Base-by-base conservation (phyloP, 2,113 vertebrate species). In the Leptocoma aspasia region DNA sequence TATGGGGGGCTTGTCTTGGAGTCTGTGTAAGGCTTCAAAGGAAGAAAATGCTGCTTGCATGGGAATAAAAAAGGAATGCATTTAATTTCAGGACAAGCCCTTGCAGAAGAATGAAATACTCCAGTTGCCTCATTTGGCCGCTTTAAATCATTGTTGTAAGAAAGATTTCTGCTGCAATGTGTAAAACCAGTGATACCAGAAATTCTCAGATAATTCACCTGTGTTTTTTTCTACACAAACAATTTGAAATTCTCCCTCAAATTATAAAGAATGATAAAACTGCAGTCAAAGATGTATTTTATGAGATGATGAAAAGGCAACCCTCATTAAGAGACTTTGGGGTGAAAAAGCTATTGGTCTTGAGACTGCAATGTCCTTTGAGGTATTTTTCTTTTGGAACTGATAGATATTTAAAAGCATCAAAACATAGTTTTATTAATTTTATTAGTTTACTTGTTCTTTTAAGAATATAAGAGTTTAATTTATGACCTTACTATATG, bases 401-500 rank as follows among this genome's bases (percentile, higher is more conserved):
- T 35, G 23, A 18, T 59, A 80, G 24, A 11, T 54, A 28, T 65
- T 86, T 88, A n/a, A 95, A 93, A 86, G 3, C n/a, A 47, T n/a
- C 0, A 0, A 15, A 57, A 59, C 6, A 33, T 2, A 2, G 10
- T 30, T 93, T 61, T 86, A 57, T 57, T 65, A 79, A 77, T 61
- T 63, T 57, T 69, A 77, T 90, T 50, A 4, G 70, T 93, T 82
- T 92, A 1, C 31, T 82, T 82, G 24, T 78, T 90, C 64, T 90
- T 63, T 91, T 70, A 73, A 65, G 33, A 89, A 63, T 44, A 44
- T 56, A 82, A 63, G n/a, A 61, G 11, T 89, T 92, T 89, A 86
- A 92, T 90, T 95, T 95, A 86, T 91, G 87, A 94, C 83, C 81
- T 91, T 92, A 33, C 42, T 89, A 63, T 52, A 31, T 14, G 3